phyloP scores from a whole-genome alignment of 1,140 invertebrate species.

The Dolichoris vasculosae region DNA sequence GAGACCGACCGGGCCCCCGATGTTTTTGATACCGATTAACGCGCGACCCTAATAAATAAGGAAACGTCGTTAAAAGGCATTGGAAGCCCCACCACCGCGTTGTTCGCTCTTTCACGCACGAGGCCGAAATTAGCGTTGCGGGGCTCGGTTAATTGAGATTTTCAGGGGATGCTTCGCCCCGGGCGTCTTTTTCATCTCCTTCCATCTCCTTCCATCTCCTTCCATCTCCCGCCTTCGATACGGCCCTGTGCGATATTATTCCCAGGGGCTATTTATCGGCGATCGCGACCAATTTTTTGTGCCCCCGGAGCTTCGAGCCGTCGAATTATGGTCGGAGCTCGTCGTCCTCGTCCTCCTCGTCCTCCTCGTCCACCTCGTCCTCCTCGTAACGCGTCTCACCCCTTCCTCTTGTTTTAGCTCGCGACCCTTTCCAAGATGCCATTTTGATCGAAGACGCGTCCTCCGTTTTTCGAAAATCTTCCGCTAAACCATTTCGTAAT shows the following conservation, averaged over 20 bases:
- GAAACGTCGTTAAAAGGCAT: slow-evolving; percentile 35
- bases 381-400: too few species aligned
- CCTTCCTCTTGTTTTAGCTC: too few species aligned
- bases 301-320: neutral
- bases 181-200: neutral
- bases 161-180: slow-evolving; percentile 23
- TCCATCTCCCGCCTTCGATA: neutral
- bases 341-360: too few species aligned
- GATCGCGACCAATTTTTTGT: neutral
- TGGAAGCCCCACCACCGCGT: neutral
- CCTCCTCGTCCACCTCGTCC: too few species aligned
- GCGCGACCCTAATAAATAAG: slow-evolving; percentile 45
- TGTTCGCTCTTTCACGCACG: slow-evolving; percentile 7
- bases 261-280: slow-evolving; percentile 3
- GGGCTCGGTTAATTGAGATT: slow-evolving; percentile 40
- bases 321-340: too few species aligned
- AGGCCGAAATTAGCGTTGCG: slow-evolving; percentile 1
- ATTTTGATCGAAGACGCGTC: too few species aligned
- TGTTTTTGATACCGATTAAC: slow-evolving; percentile 48
- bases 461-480: too few species aligned
- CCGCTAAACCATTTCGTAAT: too few species aligned
- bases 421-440: too few species aligned
- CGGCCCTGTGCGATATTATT: neutral
- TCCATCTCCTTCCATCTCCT: neutral
- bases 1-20: neutral